phyloP scores from a whole-genome alignment of 2,113 vertebrate species.

The Rhizomys pruinosus region DNA sequence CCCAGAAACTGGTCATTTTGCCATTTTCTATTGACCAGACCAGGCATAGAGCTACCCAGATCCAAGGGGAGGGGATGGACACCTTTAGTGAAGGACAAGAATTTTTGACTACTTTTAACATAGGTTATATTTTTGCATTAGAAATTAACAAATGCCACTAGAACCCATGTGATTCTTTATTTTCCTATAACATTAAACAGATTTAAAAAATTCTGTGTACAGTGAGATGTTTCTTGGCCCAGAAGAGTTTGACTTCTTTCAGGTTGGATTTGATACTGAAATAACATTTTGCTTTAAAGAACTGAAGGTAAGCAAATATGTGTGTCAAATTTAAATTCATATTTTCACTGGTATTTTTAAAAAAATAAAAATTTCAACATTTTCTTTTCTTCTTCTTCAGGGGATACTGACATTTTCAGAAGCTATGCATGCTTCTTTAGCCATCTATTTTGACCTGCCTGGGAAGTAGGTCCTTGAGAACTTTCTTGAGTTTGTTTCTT shows the following conservation, averaged over 20 bases:
- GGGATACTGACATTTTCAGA: constrained; percentile 93
- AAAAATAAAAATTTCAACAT: neutral
- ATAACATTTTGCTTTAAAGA: constrained; percentile 98
- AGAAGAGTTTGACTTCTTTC: constrained; percentile 95
- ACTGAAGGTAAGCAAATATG: constrained; percentile 90
- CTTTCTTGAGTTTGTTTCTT: constrained; percentile 43
- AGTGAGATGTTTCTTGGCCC: constrained; percentile 92
- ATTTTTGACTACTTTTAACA: constrained; percentile 17
- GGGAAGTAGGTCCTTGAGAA: constrained; percentile 88
- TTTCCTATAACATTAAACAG: constrained; percentile 83
- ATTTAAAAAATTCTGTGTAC: constrained; percentile 86
- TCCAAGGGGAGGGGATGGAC: neutral
- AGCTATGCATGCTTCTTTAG: constrained; percentile 86
- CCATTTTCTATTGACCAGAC: neutral
- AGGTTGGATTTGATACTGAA: constrained; percentile 91
- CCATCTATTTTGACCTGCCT: constrained; percentile 88
- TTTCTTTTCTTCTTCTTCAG: constrained; percentile 81
- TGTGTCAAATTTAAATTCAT: neutral
- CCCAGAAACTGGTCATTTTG: neutral
- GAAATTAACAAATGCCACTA: neutral
- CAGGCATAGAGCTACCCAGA: neutral
- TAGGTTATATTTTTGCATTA: constrained; percentile 23
- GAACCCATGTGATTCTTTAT: constrained; percentile 51
- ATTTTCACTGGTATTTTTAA: neutral
- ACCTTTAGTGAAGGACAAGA: neutral